phyloP scores from a whole-genome alignment of 1,140 invertebrate species.

The Listronotus oregonensis region DNA sequence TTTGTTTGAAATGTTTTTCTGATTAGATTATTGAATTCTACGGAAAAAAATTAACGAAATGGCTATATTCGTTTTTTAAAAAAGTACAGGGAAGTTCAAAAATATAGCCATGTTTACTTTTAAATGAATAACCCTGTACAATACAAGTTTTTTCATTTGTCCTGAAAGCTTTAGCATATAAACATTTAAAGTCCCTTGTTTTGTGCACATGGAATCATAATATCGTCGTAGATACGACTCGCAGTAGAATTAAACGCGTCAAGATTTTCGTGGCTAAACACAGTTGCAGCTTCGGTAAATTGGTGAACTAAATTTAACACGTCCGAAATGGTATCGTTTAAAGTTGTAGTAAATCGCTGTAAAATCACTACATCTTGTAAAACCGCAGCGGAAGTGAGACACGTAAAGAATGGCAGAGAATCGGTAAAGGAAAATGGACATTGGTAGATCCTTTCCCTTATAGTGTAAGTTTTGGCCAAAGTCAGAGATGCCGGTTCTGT shows the following conservation, averaged over 20 bases:
- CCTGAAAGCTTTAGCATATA: no score
- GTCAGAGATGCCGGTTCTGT: slow-evolving; percentile 1
- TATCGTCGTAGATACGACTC: slow-evolving; percentile 1
- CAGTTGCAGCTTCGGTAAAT: background rate
- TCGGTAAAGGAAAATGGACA: slow-evolving; percentile 19
- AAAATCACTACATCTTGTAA: slow-evolving; percentile 10
- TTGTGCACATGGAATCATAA: background rate
- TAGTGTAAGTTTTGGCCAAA: slow-evolving; percentile 15
- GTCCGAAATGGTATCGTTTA: slow-evolving; percentile 1
- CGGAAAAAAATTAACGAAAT: no score
- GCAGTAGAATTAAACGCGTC: slow-evolving; percentile 8
- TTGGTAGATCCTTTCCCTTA: slow-evolving; percentile 19
- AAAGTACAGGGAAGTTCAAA: no score
- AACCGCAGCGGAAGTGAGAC: slow-evolving; percentile 1
- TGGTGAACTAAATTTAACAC: background rate
- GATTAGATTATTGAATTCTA: no score
- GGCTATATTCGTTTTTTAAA: no score
- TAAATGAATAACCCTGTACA: no score
- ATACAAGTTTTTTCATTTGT: no score
- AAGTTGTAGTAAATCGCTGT: slow-evolving; percentile 5
- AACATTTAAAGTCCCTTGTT: background rate
- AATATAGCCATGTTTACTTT: no score
- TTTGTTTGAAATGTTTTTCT: no score
- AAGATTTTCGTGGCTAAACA: background rate
- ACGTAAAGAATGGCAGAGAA: slow-evolving; percentile 8